These are phyloP conservation scores for Eleginops maclovinus DNA, from an alignment of 2,113 vertebrate species.

Conservation along the genomic window DNA sequence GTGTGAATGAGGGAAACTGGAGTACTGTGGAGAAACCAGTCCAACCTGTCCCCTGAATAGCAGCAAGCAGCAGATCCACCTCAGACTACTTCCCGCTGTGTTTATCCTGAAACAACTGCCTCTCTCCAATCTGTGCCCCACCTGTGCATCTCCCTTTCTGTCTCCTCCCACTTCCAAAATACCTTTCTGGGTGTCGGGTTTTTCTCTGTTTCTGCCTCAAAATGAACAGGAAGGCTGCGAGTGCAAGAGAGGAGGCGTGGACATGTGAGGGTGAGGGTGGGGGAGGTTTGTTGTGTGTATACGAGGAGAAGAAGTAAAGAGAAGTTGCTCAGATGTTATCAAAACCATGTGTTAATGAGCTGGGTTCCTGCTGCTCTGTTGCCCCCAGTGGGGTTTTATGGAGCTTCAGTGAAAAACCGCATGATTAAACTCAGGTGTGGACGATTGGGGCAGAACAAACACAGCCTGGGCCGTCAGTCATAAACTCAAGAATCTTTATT, in stretches of 20 bases:
- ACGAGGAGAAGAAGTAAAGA: background rate
- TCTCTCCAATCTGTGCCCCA: slow-evolving; percentile 48
- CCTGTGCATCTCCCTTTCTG: slow-evolving; percentile 40
- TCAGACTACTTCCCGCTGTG: slow-evolving; percentile 18
- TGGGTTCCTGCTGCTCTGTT: background rate
- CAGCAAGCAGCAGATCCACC: slow-evolving; percentile 38
- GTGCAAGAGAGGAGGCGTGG: slow-evolving; percentile 6
- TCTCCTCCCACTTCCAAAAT: slow-evolving; percentile 33
- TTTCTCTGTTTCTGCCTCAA: background rate
- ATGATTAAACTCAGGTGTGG: slow-evolving; percentile 50
- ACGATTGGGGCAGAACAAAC: background rate
- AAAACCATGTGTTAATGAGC: slow-evolving; percentile 58
- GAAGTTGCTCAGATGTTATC: slow-evolving; percentile 19
- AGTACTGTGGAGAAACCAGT: slow-evolving; percentile 67
- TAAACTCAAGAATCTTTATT: fast-evolving
- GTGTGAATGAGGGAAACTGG: background rate
- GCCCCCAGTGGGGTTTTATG: background rate
- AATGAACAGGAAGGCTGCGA: background rate
- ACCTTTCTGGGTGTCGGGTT: background rate
- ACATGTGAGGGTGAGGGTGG: slow-evolving; percentile 9
- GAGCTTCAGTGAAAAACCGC: background rate
- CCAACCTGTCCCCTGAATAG: slow-evolving; percentile 66
- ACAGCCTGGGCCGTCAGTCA: background rate
- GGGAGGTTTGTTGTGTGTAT: background rate
- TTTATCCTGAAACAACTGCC: slow-evolving; percentile 34